These are phyloP conservation scores for Frankliniella intonsa DNA, from an alignment of 2,888 invertebrate species.

Conservation along the genomic window DNA sequence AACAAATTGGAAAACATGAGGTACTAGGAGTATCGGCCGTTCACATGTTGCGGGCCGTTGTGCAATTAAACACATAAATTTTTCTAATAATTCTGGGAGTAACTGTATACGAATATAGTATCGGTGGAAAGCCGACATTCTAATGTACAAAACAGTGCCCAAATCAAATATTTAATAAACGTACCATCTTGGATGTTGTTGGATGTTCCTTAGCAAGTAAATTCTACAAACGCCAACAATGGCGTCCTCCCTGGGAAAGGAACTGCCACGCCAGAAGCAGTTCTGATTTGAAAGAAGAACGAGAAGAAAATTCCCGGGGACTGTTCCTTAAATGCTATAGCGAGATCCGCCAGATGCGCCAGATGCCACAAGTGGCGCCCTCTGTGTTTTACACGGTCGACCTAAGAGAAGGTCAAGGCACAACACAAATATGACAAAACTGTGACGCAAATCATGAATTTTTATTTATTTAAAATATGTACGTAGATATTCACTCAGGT, in stretches of 20 bases:
- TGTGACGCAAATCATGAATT: slow-evolving; percentile 25
- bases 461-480: slow-evolving; percentile 28
- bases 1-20: neutral
- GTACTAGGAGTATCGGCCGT: neutral
- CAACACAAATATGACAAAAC: neutral
- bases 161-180: slow-evolving; percentile 49
- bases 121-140: neutral
- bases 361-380: no score
- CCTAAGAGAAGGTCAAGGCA: no score
- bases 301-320: neutral
- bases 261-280: slow-evolving; percentile 32
- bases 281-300: neutral
- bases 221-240: slow-evolving; percentile 77
- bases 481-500: neutral
- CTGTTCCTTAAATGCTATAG: neutral
- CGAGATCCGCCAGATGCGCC: no score
- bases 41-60: slow-evolving; percentile 18
- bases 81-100: neutral
- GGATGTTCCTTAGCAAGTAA: slow-evolving; percentile 69
- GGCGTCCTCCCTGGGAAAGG: slow-evolving; percentile 82
- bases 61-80: neutral
- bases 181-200: slow-evolving; percentile 79
- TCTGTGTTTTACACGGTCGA: no score
- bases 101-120: neutral
- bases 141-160: neutral